A percentile compares a stretch with the other conserved stretches of the same genome.
These are phyloP conservation scores for Artemia franciscana DNA, from an alignment of 1,140 invertebrate genomes.

Conservation along the genomic window DNA sequence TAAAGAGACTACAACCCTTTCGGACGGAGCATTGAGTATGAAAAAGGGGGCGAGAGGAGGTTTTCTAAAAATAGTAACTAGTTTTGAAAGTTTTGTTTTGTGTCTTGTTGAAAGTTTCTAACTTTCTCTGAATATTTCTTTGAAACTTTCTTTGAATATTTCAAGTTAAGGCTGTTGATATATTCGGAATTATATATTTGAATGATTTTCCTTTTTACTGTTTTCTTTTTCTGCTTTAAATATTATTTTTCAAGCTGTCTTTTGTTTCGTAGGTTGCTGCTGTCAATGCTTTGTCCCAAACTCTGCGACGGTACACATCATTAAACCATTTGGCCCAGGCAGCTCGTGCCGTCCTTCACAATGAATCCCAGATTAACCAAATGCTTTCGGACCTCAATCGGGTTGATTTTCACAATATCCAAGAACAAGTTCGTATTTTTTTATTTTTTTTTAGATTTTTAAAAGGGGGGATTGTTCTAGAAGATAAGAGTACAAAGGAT, in stretches of 20 bases:
- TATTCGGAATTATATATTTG: background rate
- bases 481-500: too few species aligned
- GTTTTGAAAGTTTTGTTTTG: too few species aligned
- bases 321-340: slow-evolving; percentile 95
- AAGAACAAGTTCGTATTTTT: slow-evolving; percentile 35
- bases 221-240: background rate
- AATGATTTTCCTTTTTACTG: background rate
- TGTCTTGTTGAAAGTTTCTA: too few species aligned
- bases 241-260: background rate
- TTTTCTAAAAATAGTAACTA: too few species aligned
- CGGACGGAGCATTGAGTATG: too few species aligned
- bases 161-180: too few species aligned
- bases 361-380: slow-evolving; percentile 81
- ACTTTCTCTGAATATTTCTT: too few species aligned
- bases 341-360: slow-evolving; percentile 81
- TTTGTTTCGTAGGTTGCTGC: slow-evolving; percentile 39
- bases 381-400: slow-evolving; percentile 92
- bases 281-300: slow-evolving; percentile 80
- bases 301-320: slow-evolving; percentile 81
- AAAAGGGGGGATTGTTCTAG: background rate
- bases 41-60: too few species aligned
- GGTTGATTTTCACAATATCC: slow-evolving; percentile 91
- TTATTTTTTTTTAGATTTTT: background rate
- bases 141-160: too few species aligned
- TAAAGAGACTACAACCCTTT: too few species aligned